A percentile compares a stretch with the other conserved stretches of the same genome.
These are phyloP conservation scores for Carposina sasakii DNA, from an alignment of 1,140 invertebrate species.

Conservation along the genomic window DNA sequence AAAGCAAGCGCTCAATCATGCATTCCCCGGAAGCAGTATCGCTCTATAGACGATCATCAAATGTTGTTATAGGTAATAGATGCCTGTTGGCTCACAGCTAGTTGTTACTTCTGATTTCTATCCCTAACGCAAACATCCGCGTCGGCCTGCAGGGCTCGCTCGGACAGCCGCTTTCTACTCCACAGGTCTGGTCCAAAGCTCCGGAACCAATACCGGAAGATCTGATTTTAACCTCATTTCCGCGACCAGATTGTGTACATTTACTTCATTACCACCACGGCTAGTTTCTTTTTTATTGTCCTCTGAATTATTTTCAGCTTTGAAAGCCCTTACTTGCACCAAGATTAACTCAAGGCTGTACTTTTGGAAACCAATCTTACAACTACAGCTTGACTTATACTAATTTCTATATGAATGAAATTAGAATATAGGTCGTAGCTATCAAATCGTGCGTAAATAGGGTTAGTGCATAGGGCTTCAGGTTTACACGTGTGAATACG, in stretches of 20 bases:
- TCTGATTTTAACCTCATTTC: slow-evolving; percentile 60
- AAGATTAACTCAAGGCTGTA: too few relatives aligned
- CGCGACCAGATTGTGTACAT: slow-evolving; percentile 31
- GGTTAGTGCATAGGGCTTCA: slow-evolving; percentile 46
- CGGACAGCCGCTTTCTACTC: slow-evolving; percentile 36
- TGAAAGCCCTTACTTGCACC: too few relatives aligned
- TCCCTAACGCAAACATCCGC: slow-evolving; percentile 41
- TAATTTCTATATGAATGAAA: too few relatives aligned
- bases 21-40: too few relatives aligned
- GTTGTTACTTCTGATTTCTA: slow-evolving; percentile 33
- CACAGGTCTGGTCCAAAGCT: slow-evolving; percentile 19
- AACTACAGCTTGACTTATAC: too few relatives aligned
- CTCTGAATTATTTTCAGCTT: too few relatives aligned
- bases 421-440: slow-evolving; percentile 31
- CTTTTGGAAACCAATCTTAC: too few relatives aligned
- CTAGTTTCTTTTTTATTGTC: too few relatives aligned
- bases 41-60: too few relatives aligned
- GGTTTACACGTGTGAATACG: slow-evolving; percentile 28
- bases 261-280: too few relatives aligned
- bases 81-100: slow-evolving; percentile 28
- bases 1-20: too few relatives aligned
- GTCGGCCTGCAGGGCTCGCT: slow-evolving; percentile 27
- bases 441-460: slow-evolving; percentile 32
- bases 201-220: slow-evolving; percentile 47
- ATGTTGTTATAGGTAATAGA: slow-evolving; percentile 29